Evolutionary conservation across 2,888 invertebrate genomes (phyloP).

Genomic region (Ommatoiulus sabulosus): DNA sequence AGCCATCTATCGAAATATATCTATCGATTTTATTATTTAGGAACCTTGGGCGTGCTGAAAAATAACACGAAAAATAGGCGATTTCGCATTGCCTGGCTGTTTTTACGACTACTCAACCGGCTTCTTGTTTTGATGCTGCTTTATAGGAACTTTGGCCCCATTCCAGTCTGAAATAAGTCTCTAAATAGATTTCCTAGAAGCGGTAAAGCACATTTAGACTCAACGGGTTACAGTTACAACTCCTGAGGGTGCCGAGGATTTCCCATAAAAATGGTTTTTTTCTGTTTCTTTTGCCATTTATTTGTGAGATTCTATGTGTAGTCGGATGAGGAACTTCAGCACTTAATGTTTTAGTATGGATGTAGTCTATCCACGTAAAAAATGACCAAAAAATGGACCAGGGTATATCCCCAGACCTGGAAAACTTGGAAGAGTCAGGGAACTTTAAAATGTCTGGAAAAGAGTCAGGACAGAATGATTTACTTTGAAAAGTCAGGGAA

Average conservation of each 20-base stretch:
- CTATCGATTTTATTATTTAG: conserved; percentile 1
- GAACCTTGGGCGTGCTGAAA: background rate
- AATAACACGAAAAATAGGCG: background rate
- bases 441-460: too few relatives aligned
- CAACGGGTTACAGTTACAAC: background rate
- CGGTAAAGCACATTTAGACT: background rate
- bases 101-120: background rate
- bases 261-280: background rate
- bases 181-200: background rate
- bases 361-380: too few relatives aligned
- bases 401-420: too few relatives aligned
- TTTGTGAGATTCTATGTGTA: too few relatives aligned
- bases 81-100: background rate
- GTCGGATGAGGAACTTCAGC: too few relatives aligned
- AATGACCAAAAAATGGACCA: too few relatives aligned
- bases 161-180: background rate
- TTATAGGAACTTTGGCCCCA: background rate
- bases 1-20: background rate
- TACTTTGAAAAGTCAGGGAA: too few relatives aligned
- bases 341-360: too few relatives aligned
- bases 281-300: too few relatives aligned
- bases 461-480: too few relatives aligned
- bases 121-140: background rate
- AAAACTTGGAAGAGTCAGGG: too few relatives aligned
- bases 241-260: background rate